These are phyloP conservation scores for Eulacestoma nigropectus DNA, from an alignment of 2,113 vertebrate species.

Conservation along the genomic window DNA sequence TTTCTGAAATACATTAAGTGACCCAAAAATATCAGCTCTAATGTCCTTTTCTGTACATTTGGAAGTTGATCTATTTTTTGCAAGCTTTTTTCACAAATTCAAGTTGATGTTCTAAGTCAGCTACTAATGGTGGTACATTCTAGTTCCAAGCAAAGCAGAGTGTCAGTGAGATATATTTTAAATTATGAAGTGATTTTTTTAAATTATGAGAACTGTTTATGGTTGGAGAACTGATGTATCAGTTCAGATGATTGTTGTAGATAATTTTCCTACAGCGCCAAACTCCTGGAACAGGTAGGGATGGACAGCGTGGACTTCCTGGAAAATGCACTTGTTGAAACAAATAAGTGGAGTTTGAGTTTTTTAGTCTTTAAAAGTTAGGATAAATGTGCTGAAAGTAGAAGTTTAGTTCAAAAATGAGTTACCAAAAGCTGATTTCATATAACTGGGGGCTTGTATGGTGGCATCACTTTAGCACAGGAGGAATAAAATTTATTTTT, in stretches of 20 bases:
- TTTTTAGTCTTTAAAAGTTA: background rate
- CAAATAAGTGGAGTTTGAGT: background rate
- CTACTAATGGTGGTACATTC: background rate
- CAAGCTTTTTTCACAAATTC: conserved; percentile 51
- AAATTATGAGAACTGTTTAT: background rate
- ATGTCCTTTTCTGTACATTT: conserved; percentile 55
- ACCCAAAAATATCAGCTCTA: background rate
- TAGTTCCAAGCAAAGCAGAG: background rate
- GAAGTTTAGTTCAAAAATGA: background rate
- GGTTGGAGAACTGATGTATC: background rate
- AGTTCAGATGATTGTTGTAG: background rate
- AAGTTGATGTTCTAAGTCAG: background rate
- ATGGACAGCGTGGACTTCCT: background rate
- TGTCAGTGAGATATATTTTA: conserved; percentile 20
- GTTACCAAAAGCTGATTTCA: background rate
- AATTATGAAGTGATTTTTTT: conserved; percentile 38
- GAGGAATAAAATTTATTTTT: conserved; percentile 58
- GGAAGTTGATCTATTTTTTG: conserved; percentile 64
- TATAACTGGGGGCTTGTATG: background rate
- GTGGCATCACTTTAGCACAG: background rate
- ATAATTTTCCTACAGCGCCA: background rate
- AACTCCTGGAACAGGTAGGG: background rate
- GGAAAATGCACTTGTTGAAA: background rate
- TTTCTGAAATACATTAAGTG: conserved; percentile 47
- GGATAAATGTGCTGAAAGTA: background rate